Conservation (phyloP, 2,888 invertebrate species). For the Netelia fuscicornis region DNA sequence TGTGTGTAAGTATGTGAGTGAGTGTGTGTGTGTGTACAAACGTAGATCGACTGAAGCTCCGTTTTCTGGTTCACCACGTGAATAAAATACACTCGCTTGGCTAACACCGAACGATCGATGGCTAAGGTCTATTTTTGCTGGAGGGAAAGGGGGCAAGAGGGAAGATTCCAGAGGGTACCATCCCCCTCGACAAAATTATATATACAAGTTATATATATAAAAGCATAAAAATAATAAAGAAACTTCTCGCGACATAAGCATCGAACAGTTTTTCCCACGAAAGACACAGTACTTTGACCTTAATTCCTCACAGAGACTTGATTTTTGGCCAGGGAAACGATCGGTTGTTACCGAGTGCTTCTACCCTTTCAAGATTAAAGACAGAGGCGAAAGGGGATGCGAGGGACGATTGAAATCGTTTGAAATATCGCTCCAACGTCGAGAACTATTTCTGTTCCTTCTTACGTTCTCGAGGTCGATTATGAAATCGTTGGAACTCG, state of each 20-base stretch:
- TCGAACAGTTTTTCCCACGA: too few relatives aligned
- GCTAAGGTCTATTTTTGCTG: conserved; percentile 67
- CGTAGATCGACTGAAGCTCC: conserved; percentile 61
- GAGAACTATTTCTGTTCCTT: conserved; percentile 28
- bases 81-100: conserved; percentile 63
- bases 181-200: conserved; percentile 32
- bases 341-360: too few relatives aligned
- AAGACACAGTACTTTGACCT: conserved; percentile 51
- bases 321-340: neutral
- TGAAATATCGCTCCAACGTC: conserved; percentile 21
- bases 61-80: conserved; percentile 69
- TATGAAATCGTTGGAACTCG: neutral
- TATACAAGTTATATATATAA: conserved; percentile 36
- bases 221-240: conserved; percentile 13
- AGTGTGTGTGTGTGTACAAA: conserved; percentile 21
- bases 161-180: conserved; percentile 31
- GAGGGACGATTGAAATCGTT: neutral
- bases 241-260: too few relatives aligned
- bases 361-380: too few relatives aligned
- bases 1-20: neutral
- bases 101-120: conserved; percentile 64
- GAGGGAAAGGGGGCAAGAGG: neutral
- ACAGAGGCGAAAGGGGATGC: too few relatives aligned
- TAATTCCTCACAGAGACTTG: conserved; percentile 22
- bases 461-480: conserved; percentile 10